Evolutionary conservation across 2,113 vertebrate species (phyloP), one percentile per base, ranked within the genome.

Genomic region (Panthera tigris): DNA sequence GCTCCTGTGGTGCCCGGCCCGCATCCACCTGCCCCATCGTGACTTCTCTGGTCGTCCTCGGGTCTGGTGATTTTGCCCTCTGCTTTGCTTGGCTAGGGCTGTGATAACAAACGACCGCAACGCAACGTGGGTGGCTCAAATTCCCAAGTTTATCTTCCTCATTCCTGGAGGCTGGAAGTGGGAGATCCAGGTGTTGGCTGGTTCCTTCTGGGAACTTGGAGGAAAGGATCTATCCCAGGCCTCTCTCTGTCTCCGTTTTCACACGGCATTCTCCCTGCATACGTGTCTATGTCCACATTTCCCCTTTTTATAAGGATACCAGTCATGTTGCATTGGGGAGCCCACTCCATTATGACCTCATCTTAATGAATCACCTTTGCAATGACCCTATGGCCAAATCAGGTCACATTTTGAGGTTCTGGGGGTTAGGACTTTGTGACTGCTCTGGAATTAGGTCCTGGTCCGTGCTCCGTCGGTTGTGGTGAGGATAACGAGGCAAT

Each of bases 71-170:
- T 0, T 36, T 50, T 15, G 50, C 21, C 55, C 68, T 80, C 39
- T 29, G 25, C 85, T 27, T 50, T n/a, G 2, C 36, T 8, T 3
- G 71, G 21, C 45, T 5, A n/a, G 48, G 65, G 41, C 27, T 19
- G 7, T 31, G 1, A 0, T 31, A 10, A 52, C 57, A n/a, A 19
- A 25, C 11, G 15, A 39, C 61, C 8, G 45, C 45, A 45, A 45
- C 45, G 45, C 8, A 1, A 13, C 6, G 3, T 2, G 13, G 25
- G 13, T 0, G 31, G 10, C n/a, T 33, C 63, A 15, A 7, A 66
- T 23, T 39, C 65, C 21, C 7, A 8, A 27, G 85, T 6, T 21
- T 18, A 31, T 21, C 23, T 7, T 31, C 45, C 5, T 0, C 12
- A 0, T 52, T 16, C 21, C 36, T 65, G 57, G 89, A 52, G 45